Conservation (phyloP, 2,888 invertebrate species). For the Dione vanillae region DNA sequence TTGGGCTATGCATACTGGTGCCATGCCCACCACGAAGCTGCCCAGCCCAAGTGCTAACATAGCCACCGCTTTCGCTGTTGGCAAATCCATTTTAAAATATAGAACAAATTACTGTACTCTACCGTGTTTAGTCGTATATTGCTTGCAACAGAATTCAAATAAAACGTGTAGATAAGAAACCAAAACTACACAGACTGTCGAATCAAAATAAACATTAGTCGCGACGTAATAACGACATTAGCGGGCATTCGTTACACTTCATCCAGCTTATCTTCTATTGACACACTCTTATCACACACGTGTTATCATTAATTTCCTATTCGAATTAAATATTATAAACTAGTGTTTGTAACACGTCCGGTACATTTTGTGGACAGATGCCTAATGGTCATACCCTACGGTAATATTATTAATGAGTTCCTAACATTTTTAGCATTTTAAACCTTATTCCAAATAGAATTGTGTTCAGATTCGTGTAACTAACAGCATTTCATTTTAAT, state of each 20-base stretch:
- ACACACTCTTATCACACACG: constrained; percentile 48
- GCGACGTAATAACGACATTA: constrained; percentile 12
- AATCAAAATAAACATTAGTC: constrained; percentile 7
- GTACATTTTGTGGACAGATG: constrained; percentile 21
- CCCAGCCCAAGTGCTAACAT: constrained; percentile 87
- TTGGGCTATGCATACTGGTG: constrained; percentile 87
- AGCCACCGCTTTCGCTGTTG: constrained; percentile 86
- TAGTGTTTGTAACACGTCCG: constrained; percentile 31
- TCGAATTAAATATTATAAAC: constrained; percentile 18
- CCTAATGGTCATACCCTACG: constrained; percentile 31
- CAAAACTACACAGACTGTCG: constrained; percentile 1
- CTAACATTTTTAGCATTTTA: background rate
- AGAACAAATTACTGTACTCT: background rate
- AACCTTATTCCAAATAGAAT: background rate
- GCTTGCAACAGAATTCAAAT: background rate
- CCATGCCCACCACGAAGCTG: constrained; percentile 88
- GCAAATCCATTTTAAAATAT: constrained; percentile 70
- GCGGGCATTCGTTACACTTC: constrained; percentile 30
- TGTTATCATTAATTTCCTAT: constrained; percentile 31
- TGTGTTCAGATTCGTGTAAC: constrained; percentile 14
- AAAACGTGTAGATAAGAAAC: background rate
- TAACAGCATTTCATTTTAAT: background rate
- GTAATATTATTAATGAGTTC: background rate
- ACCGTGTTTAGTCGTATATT: background rate
- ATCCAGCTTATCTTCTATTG: constrained; percentile 48